phyloP scores from a whole-genome alignment of 2,888 invertebrate genomes.

The Drepanosiphum platanoidis region DNA sequence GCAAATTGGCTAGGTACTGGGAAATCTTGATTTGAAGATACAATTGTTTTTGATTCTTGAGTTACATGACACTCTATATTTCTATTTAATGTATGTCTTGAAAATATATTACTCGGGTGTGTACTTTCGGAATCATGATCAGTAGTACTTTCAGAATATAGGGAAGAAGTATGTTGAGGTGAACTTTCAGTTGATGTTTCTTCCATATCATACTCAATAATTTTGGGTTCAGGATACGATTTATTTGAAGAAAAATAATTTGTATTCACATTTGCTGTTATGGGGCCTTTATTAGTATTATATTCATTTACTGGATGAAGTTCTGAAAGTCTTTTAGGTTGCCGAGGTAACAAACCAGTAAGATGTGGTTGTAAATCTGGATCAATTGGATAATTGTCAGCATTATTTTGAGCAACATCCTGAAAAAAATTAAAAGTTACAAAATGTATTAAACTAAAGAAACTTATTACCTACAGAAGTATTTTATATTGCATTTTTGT shows the following conservation, averaged over 20 bases:
- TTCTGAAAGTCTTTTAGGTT: conserved; percentile 48
- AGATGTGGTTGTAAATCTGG: conserved; percentile 61
- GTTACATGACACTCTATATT: conserved; percentile 39
- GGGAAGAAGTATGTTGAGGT: conserved; percentile 57
- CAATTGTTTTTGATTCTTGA: conserved; percentile 43
- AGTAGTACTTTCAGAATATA: conserved; percentile 56
- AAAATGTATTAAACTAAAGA: too few relatives aligned
- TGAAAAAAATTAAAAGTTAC: neutral
- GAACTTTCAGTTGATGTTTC: conserved; percentile 59
- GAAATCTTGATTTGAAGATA: conserved; percentile 33
- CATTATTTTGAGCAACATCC: conserved; percentile 49
- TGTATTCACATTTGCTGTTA: conserved; percentile 49
- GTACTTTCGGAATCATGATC: conserved; percentile 57
- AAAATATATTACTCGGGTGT: conserved; percentile 30
- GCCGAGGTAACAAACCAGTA: conserved; percentile 52
- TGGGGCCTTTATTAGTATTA: conserved; percentile 29
- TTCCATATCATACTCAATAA: conserved; percentile 56
- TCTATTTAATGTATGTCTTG: neutral
- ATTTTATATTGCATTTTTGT: too few relatives aligned
- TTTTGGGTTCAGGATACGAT: conserved; percentile 59
- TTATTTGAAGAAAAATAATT: conserved; percentile 55
- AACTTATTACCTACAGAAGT: too few relatives aligned
- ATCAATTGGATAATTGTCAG: conserved; percentile 55
- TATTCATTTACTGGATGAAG: conserved; percentile 10
- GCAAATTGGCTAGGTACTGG: conserved; percentile 60